Evolutionary conservation across 1,140 invertebrate species (phyloP), one percentile per base, ranked within the genome.

Genomic region (Bombus ignitus): DNA sequence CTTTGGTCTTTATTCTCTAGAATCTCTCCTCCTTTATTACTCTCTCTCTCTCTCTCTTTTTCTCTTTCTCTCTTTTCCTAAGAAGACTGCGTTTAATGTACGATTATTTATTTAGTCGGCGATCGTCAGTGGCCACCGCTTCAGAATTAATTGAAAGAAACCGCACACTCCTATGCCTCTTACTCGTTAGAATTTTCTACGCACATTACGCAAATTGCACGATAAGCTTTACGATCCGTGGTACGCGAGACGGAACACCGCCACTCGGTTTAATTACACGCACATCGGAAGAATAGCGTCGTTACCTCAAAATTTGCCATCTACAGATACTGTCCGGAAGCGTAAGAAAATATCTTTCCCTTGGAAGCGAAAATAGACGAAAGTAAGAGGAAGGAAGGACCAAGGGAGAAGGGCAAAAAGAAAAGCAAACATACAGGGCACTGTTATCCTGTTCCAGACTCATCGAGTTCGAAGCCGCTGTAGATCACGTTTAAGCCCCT

Each of bases 91-190:
- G 39, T 66, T 75, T 62, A 66, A 66, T n/a, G 74, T 47, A 3
- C 81, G 81, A 75, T 83, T 83, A 77, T 83, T 68, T 83, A 83
- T 77, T 83, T 83, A 70, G 47, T 22, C 81, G 39, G 47, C 18
- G 66, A 4, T 22, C 47, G 37, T 70, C 73, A 83, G 44, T 8
- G 28, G 44, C 15, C 32, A 13, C 74, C 74, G 53, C 65, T 59
- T n/a, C 28, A 22, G 74, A 78, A 83, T 83, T 70, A 78, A 78
- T 78, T 78, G 82, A 78, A 78, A 83, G 82, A 78, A 83, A 83
- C 82, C 74, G 44, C 35, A 32, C 37, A 28, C 35, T 25, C 39
- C 53, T 28, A 32, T 62, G 65, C 44, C 68, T 39, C 65, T 42
- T 42, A 68, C 74, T 70, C 74, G 44, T 77, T 77, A 70, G 74